Base-by-base conservation (phyloP, 2,113 vertebrate genomes). In the Lates calcarifer region DNA sequence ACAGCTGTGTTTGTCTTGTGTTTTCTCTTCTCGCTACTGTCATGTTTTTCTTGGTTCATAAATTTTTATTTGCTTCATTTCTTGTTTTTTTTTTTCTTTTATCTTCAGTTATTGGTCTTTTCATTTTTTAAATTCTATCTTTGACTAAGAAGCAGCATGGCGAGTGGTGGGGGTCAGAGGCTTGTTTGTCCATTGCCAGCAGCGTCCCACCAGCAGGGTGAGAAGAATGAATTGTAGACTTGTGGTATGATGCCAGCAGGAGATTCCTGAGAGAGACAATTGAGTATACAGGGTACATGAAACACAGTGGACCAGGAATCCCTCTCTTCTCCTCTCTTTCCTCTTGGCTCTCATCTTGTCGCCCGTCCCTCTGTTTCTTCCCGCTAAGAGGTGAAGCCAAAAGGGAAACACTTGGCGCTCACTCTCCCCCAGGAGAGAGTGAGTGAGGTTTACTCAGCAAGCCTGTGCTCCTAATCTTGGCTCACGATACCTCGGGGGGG, bases 381-480 rank as follows among this genome's bases (percentile, higher is more conserved):
- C 68, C 5, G 29, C 71, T 65, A 68, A 28, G 56, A 77, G 79
- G 68, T 68, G 74, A 86, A 86, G 76, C 85, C 35, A 37, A 70
- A 74, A 77, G 74, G 65, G 66, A 87, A 79, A 77, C 68, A 77
- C 66, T 84, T 66, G 57, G 55, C 10, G 2, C 47, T 14, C 33
- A 8, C 31, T 37, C 18, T 64, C 35, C 56, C 72, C 74, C 68
- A 60, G 24, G 45, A 65, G 45, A 63, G 71, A 51, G 26, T 1
- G 28, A 87, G 64, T 2, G 6, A 83, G 77, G 66, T 85, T 80
- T 87, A 83, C 76, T 68, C 66, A 62, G 69, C 66, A 60, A 80
- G 79, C 68, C 61, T 18, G 47, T 14, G 7, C 83, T 74, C 51
- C 61, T 82, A 82, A 85, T 78, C 80, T 90, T 81, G 79, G 82